Conservation (phyloP, 2,797 vertebrate genomes). For the Euthynnus affinis region DNA sequence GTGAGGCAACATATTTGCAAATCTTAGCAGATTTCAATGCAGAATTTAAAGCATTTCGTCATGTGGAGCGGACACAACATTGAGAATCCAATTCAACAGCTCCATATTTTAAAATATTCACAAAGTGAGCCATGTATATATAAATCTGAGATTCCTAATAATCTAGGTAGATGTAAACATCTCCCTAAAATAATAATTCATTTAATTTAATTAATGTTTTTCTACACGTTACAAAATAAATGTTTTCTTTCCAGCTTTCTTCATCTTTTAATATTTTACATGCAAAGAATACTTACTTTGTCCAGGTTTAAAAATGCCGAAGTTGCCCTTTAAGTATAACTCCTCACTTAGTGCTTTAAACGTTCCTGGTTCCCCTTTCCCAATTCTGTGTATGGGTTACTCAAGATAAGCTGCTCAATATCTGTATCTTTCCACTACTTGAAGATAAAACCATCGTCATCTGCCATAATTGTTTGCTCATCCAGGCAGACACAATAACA, state of each 20-base stretch:
- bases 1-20: background rate
- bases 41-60: conserved; percentile 7
- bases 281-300: background rate
- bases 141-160: background rate
- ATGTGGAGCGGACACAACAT: too few species aligned
- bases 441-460: conserved; percentile 65
- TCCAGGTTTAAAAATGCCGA: too few species aligned
- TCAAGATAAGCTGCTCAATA: conserved; percentile 61
- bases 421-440: conserved; percentile 54
- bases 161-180: background rate
- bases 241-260: background rate
- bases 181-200: background rate
- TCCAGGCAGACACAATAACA: conserved; percentile 81
- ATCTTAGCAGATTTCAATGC: background rate
- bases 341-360: conserved; percentile 11
- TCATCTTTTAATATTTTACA: conserved; percentile 4
- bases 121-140: background rate
- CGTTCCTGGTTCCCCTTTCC: conserved; percentile 5
- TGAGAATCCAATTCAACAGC: background rate
- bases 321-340: too few species aligned
- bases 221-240: background rate
- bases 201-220: background rate
- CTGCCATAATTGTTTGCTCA: conserved; percentile 66
- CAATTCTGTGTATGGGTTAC: conserved; percentile 24
- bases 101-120: background rate